phyloP scores from a whole-genome alignment of 1,140 invertebrate species.

The Latrodectus geometricus region DNA sequence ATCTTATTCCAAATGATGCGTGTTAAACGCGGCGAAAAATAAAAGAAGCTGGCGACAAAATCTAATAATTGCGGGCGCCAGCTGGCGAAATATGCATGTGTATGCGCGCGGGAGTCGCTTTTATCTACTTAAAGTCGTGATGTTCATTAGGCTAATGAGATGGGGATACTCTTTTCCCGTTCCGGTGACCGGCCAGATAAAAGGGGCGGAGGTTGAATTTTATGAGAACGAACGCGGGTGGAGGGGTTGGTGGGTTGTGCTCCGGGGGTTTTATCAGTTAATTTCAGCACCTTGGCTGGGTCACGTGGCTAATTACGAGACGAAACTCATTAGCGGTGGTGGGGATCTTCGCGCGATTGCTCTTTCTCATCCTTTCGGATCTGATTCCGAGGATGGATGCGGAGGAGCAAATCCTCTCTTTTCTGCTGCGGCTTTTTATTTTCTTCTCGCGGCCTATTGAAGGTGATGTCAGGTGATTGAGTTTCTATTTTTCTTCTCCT shows the following conservation, averaged over 20 bases:
- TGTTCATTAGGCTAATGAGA: slow-evolving; percentile 59
- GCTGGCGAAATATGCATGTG: neutral
- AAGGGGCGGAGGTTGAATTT: slow-evolving; percentile 26
- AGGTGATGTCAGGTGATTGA: neutral
- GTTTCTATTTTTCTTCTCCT: neutral
- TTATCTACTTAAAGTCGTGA: slow-evolving; percentile 56
- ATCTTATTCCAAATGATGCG: no score
- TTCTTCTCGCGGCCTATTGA: neutral
- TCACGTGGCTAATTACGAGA: slow-evolving; percentile 58
- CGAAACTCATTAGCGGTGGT: slow-evolving; percentile 47
- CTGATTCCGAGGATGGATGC: neutral
- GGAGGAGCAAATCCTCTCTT: neutral
- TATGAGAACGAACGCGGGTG: slow-evolving; percentile 40
- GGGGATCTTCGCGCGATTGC: slow-evolving; percentile 46
- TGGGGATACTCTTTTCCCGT: slow-evolving; percentile 10
- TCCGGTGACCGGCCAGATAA: slow-evolving; percentile 45
- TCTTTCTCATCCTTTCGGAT: slow-evolving; percentile 1
- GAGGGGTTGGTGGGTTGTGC: neutral
- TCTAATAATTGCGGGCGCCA: slow-evolving; percentile 45
- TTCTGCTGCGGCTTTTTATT: neutral
- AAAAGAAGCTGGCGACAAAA: slow-evolving; percentile 5
- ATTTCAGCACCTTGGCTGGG: slow-evolving; percentile 58
- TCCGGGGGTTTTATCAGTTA: slow-evolving; percentile 55
- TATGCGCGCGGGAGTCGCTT: slow-evolving; percentile 19
- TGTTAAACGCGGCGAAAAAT: neutral